Base-by-base conservation (phyloP, 2,113 vertebrate species). In the Oreochromis niloticus region DNA sequence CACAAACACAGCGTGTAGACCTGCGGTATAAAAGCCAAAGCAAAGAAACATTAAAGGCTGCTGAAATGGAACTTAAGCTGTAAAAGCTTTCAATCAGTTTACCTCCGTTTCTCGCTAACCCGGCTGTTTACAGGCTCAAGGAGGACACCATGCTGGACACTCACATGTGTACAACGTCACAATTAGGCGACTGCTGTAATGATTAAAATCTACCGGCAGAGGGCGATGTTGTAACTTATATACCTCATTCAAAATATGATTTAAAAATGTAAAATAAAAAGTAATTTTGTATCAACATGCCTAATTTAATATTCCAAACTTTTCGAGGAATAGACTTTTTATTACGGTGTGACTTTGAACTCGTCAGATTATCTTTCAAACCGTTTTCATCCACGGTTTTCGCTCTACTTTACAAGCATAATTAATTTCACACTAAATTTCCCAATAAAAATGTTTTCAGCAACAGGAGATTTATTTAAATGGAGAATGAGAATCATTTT, bases 131-230 rank as follows among this genome's bases (percentile, higher is more conserved):
- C 22, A 12, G 2, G 1, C n/a, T 9, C 6, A 2, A 19, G 59
- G 50, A 87, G 87, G 78, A 91, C 89, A 56, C 91, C 81, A 88
- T 87, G 82, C 86, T 56, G 56, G 59, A 36, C 7, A 16, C 17
- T 4, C 85, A 71, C 89, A 81, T 55, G 84, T 19, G 61, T 43
- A 3, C 0, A 0, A 91, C 95, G 95, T 96, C 94, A 96, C 91
- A 66, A 94, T 8, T 27, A 7, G 46, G 94, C 95, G 95, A 94
- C 95, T 19, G 4, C 0, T 54, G 83, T 57, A 90, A 59, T 90
- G 41, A 46, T 57, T 12, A 1, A 12, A 9, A 0, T 24, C 2
- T 0, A 55, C 80, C 94, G 88, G 75, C 84, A 94, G 94, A 88
- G 41, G 89, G 88, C 5, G 19, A 59, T 78, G 46, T 50, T 52